These are phyloP conservation scores for Trissolcus brochymenae DNA, from an alignment of 2,888 invertebrate genomes.

Conservation along the genomic window DNA sequence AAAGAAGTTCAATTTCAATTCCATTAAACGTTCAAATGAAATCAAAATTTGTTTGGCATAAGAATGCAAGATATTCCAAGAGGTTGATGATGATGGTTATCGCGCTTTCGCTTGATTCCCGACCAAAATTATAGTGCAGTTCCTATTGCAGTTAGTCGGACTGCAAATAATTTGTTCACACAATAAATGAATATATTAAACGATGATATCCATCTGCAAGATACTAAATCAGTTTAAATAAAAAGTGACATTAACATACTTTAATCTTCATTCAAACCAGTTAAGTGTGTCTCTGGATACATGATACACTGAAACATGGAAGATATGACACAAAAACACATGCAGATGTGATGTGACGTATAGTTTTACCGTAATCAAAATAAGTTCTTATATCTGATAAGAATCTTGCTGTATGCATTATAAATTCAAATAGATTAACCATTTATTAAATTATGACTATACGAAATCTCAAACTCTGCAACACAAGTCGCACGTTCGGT, in stretches of 20 bases:
- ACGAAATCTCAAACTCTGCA: constrained; percentile 8
- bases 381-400: constrained; percentile 53
- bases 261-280: constrained; percentile 55
- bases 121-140: constrained; percentile 16
- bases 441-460: constrained; percentile 36
- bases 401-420: constrained; percentile 40
- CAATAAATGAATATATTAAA: constrained; percentile 47
- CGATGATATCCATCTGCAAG: constrained; percentile 39
- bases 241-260: constrained; percentile 54
- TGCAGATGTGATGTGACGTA: constrained; percentile 51
- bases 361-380: constrained; percentile 56
- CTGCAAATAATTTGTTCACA: constrained; percentile 26
- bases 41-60: neutral
- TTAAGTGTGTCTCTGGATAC: constrained; percentile 54
- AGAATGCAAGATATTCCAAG: too few relatives aligned
- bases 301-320: constrained; percentile 54
- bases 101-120: neutral
- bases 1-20: too few relatives aligned
- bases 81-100: neutral
- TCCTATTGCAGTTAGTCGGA: constrained; percentile 13
- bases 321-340: constrained; percentile 51
- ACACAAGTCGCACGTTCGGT: constrained; percentile 3
- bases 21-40: neutral
- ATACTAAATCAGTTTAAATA: constrained; percentile 52
- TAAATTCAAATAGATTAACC: constrained; percentile 53